Conservation (phyloP, 1,140 invertebrate genomes). For the Zeugodacus cucurbitae region DNA sequence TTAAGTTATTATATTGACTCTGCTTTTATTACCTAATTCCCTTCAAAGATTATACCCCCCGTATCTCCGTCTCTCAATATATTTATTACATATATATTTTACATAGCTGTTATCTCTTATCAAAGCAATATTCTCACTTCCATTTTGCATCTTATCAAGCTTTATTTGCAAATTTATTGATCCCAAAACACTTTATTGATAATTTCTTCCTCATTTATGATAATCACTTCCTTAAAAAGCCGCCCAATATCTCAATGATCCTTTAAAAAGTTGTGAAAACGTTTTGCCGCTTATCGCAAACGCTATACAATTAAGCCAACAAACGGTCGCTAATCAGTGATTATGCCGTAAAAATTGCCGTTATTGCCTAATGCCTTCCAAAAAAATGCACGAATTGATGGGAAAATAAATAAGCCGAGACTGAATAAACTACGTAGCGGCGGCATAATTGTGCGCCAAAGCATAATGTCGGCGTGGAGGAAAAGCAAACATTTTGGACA, state of each 20-base stretch:
- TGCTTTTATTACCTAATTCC: no score
- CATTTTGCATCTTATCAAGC: background rate
- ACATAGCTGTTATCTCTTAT: no score
- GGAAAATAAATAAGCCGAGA: background rate
- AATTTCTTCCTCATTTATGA: background rate
- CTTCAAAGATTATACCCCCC: no score
- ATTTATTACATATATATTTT: no score
- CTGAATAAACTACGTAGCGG: background rate
- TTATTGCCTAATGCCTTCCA: background rate
- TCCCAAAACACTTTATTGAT: background rate
- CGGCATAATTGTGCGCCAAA: background rate
- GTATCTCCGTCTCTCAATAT: no score
- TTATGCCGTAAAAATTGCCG: background rate
- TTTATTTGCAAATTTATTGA: background rate
- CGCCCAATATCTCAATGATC: background rate
- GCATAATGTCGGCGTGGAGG: background rate
- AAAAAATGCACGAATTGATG: background rate
- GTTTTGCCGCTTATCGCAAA: constrained; percentile 4
- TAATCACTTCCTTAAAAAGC: background rate
- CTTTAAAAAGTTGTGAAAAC: background rate
- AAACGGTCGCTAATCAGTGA: background rate
- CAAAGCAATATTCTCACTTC: no score
- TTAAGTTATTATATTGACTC: no score
- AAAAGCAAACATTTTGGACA: background rate
- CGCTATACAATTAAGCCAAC: background rate